These are phyloP conservation scores for Cheilosia urbana DNA, from an alignment of 2,888 invertebrate genomes.

Conservation along the genomic window DNA sequence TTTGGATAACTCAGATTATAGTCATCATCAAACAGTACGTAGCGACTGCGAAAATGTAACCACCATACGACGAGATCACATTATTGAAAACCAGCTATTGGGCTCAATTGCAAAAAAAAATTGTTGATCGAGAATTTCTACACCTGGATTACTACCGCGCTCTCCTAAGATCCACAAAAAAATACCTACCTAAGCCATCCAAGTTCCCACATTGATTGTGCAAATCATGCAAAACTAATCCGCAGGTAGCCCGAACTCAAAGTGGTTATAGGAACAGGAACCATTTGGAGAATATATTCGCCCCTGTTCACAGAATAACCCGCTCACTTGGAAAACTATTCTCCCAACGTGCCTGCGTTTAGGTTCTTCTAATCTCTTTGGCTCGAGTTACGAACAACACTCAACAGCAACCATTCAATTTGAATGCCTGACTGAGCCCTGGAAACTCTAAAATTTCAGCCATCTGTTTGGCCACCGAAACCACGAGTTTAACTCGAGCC, in stretches of 20 bases:
- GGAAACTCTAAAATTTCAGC: slow-evolving; percentile 41
- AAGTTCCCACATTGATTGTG: slow-evolving; percentile 16
- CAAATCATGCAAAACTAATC: slow-evolving; percentile 18
- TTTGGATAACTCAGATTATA: too few species aligned
- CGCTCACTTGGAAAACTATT: slow-evolving; percentile 62
- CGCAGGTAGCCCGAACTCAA: slow-evolving; percentile 3
- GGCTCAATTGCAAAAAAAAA: too few species aligned
- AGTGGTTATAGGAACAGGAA: neutral
- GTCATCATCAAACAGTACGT: too few species aligned
- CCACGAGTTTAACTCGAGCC: slow-evolving; percentile 68
- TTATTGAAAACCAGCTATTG: too few species aligned
- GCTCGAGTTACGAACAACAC: slow-evolving; percentile 37
- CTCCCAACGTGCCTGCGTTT: slow-evolving; percentile 27
- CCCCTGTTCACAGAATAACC: slow-evolving; percentile 8
- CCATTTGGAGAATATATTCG: slow-evolving; percentile 9
- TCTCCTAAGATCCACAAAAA: neutral
- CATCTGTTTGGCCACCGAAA: slow-evolving; percentile 50
- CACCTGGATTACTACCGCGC: too few species aligned
- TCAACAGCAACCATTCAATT: slow-evolving; percentile 20
- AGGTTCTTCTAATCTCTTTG: slow-evolving; percentile 42
- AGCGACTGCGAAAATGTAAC: too few species aligned
- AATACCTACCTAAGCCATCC: too few species aligned
- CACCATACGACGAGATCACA: too few species aligned
- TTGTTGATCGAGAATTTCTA: too few species aligned
- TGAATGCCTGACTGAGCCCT: slow-evolving; percentile 51